Evolutionary conservation across 2,888 invertebrate species (phyloP), one percentile per base, ranked within the genome.

Genomic region (Clostera curtula): DNA sequence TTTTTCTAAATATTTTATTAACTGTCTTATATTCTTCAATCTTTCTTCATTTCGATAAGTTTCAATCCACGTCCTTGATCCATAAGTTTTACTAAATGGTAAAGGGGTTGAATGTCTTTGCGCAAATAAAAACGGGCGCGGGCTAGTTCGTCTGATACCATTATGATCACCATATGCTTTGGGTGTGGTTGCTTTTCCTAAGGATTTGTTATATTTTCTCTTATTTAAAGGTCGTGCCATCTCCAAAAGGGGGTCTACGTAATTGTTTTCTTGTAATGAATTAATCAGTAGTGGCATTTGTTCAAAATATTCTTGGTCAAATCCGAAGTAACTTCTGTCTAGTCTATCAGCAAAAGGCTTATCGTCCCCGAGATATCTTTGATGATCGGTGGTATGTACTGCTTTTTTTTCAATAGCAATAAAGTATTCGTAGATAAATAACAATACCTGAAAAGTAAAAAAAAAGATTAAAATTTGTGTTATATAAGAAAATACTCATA

Each of bases 341-440:
- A 83, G 64, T 52, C 68, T 66, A 27, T 79, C 77, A 11, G 82
- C 83, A 18, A 73, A 56, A 5, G 83, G 83, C 13, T 42, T 56
- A 27, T 69, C 64, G 23, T 56, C 51, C 23, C 48, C 43, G 29
- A 43, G 54, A 35, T 34, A 32, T 16, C 48, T 53, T 33, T 34
- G 29, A 26, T 29, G 36, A 41, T 43, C 58, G 29, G 37, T 62
- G 29, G 46, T 75, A 73, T 76, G 76, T 76, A 76, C 70, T 71
- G 61, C 48, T 45, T 52, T 72, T 49, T 72, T 70, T 71, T 79
- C 80, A 72, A 79, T 76, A 49, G 73, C 75, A 66, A 82, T 75
- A 53, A 70, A 61, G 53, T 82, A 77, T 58, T 83, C 83, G 64
- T 77, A 83, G 70, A 82, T 79, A 43, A 83, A 75, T 67, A 83